Evolutionary conservation across 23 tunicate species (phyloP).

Genomic region (Phallusia fumigata): DNA sequence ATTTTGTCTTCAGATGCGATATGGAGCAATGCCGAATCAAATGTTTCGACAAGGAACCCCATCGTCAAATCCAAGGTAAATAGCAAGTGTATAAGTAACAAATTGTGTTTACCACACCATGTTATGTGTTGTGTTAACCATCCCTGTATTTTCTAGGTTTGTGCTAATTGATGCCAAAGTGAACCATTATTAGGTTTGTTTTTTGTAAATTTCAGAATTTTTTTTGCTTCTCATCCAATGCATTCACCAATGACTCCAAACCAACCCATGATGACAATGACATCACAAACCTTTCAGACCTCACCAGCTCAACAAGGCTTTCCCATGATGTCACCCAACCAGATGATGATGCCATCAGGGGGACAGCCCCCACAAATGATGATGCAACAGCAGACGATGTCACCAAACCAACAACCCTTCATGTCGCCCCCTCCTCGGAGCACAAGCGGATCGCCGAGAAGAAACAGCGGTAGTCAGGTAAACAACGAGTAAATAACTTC

Average conservation of each 20-base stretch:
- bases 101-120: too few relatives aligned
- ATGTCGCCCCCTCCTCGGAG: slow-evolving; percentile 30
- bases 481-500: too few relatives aligned
- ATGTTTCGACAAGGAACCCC: slow-evolving; percentile 3
- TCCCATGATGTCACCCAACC: slow-evolving; percentile 38
- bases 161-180: too few relatives aligned
- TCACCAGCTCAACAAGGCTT: slow-evolving; percentile 24
- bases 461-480: slow-evolving; percentile 25
- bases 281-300: slow-evolving; percentile 19
- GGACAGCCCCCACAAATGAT: slow-evolving; percentile 33
- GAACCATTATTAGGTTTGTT: too few relatives aligned
- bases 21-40: background rate
- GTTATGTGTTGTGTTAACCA: too few relatives aligned
- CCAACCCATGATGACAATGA: slow-evolving; percentile 7
- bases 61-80: background rate
- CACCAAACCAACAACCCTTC: slow-evolving; percentile 31
- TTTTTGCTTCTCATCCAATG: background rate
- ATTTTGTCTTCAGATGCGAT: background rate
- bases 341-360: slow-evolving; percentile 22
- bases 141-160: too few relatives aligned
- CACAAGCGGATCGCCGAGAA: slow-evolving; percentile 21
- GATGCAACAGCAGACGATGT: slow-evolving; percentile 44
- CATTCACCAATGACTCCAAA: slow-evolving; percentile 2
- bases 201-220: background rate
- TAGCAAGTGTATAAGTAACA: background rate